Conservation (phyloP, 1,140 invertebrate species). For the Caenorhabditis brenneri region DNA sequence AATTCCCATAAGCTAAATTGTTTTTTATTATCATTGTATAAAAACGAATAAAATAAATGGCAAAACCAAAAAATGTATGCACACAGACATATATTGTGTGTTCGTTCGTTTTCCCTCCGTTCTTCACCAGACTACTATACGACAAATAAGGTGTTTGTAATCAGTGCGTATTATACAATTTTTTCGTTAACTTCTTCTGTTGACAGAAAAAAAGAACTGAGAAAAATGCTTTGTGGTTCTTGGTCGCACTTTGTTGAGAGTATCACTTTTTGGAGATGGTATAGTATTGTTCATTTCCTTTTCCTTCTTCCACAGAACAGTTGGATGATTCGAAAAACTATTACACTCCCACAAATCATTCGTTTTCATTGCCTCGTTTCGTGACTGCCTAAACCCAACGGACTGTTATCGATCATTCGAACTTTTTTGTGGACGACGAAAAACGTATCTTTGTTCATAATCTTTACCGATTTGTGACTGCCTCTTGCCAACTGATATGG, state of each 20-base stretch:
- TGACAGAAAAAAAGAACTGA: no score
- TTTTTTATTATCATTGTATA: not conserved
- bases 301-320: not conserved
- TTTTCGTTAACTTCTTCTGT: not conserved
- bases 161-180: not conserved
- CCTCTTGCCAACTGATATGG: not conserved
- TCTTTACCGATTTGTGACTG: not conserved
- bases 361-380: not conserved
- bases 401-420: not conserved
- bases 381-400: not conserved
- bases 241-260: no score
- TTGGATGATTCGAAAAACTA: not conserved
- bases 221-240: no score
- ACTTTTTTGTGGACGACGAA: slow-evolving; percentile 31
- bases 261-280: no score
- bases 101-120: not conserved
- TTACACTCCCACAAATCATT: not conserved
- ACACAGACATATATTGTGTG: not conserved
- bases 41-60: not conserved
- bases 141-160: not conserved
- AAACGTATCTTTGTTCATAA: slow-evolving; percentile 11
- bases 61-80: not conserved
- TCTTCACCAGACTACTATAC: no score
- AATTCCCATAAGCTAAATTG: no score
- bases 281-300: no score